phyloP scores from a whole-genome alignment of 37 sponge, comb jelly and placozoan species.

The Geodia barretti region DNA sequence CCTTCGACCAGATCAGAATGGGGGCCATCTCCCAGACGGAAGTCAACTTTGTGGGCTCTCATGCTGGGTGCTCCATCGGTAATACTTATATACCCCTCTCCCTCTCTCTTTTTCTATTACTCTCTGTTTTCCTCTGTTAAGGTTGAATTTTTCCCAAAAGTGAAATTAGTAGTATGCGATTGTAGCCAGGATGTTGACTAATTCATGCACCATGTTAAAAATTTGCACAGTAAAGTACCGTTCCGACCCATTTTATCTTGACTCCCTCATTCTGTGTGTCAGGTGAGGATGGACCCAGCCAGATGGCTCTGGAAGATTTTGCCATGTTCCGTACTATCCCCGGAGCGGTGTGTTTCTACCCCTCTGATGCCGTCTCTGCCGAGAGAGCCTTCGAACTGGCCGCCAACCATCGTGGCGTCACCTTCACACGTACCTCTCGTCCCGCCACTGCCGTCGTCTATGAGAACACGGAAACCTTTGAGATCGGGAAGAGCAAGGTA shows the following conservation, averaged over 20 bases:
- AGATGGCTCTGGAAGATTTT: slow-evolving; percentile 99
- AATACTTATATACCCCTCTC: slow-evolving; percentile 4
- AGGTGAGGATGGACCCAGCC: slow-evolving; percentile 99
- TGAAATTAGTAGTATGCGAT: too few relatives aligned
- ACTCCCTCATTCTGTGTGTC: too few relatives aligned
- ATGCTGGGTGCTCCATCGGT: slow-evolving; percentile 91
- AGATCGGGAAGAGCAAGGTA: slow-evolving; percentile 98
- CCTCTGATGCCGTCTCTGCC: slow-evolving; percentile 92
- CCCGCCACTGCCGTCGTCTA: slow-evolving; percentile 91
- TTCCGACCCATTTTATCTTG: too few relatives aligned
- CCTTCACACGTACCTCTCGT: slow-evolving; percentile 93
- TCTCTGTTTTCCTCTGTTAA: too few relatives aligned
- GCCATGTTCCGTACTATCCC: slow-evolving; percentile 96
- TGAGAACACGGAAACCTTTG: slow-evolving; percentile 86
- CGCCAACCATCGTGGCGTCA: slow-evolving; percentile 87
- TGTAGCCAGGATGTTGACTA: too few relatives aligned
- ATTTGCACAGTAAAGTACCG: too few relatives aligned
- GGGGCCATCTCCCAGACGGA: slow-evolving; percentile 97
- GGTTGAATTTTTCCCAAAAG: too few relatives aligned
- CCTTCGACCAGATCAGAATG: slow-evolving; percentile 99
- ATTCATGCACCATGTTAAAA: too few relatives aligned
- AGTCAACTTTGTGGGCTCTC: slow-evolving; percentile 97
- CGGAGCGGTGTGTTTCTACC: slow-evolving; percentile 91
- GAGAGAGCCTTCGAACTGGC: slow-evolving; percentile 98
- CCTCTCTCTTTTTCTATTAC: neutral